A percentile compares a stretch with the other conserved stretches of the same genome.
phyloP scores from a whole-genome alignment of 2,797 vertebrate genomes.

The Micrastur ruficollis region DNA sequence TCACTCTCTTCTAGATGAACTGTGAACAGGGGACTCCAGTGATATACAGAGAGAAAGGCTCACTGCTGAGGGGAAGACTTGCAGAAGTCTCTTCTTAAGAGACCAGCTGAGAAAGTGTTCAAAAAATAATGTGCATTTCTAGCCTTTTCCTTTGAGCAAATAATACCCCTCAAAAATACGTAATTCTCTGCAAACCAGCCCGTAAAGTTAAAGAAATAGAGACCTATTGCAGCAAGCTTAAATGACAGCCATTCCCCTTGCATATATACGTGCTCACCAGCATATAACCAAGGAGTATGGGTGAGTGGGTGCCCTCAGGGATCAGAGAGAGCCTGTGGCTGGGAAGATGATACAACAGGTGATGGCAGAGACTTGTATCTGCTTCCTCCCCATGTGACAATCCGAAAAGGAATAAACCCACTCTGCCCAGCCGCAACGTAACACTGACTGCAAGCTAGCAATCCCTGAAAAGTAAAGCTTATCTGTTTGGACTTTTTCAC shows the following conservation, averaged over 20 bases:
- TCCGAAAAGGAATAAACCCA: background rate
- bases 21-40: conserved; percentile 27
- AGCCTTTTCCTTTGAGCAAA: background rate
- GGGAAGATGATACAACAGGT: background rate
- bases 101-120: background rate
- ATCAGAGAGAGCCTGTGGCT: background rate
- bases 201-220: background rate
- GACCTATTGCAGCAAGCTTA: background rate
- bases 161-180: background rate
- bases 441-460: background rate
- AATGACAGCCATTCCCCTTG: background rate
- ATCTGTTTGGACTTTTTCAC: background rate
- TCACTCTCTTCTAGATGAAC: conserved; percentile 39
- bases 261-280: background rate
- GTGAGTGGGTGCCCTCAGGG: background rate
- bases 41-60: conserved; percentile 32
- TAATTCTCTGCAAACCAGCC: background rate
- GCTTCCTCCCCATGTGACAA: background rate
- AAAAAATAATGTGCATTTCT: background rate
- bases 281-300: background rate
- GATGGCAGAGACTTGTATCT: background rate
- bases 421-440: background rate
- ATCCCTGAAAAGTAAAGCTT: background rate
- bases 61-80: background rate
- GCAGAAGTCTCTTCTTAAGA: background rate